These are phyloP conservation scores for Mungos mungo DNA, from an alignment of 2,113 vertebrate species.

Conservation along the genomic window DNA sequence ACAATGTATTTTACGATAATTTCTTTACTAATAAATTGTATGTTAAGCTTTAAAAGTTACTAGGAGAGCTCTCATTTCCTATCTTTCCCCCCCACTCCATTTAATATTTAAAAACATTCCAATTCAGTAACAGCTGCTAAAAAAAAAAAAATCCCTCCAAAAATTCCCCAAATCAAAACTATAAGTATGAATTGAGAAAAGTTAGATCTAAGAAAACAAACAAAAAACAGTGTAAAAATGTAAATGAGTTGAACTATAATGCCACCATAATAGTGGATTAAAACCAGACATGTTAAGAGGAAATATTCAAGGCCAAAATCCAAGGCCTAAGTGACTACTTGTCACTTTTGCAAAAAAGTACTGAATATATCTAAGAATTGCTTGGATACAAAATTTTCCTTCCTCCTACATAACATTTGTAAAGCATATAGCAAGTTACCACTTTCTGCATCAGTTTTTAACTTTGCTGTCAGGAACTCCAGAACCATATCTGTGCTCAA, in stretches of 20 bases:
- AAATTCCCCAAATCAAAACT: not conserved
- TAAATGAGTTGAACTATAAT: not conserved
- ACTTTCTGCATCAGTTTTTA: not conserved
- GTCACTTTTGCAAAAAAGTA: not conserved
- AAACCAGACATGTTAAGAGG: not conserved
- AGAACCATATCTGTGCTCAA: conserved; percentile 11
- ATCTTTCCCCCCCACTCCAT: not conserved
- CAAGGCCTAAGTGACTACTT: not conserved
- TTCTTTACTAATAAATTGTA: conserved; percentile 21
- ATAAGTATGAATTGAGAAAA: not conserved
- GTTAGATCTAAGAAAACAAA: not conserved
- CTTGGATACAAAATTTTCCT: not conserved
- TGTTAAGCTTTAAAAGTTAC: not conserved
- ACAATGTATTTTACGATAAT: conserved; percentile 15
- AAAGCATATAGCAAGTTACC: not conserved
- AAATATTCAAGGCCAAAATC: not conserved
- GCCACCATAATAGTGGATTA: not conserved
- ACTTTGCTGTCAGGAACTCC: conserved; percentile 3
- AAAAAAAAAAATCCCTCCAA: not conserved
- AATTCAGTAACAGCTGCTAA: not conserved
- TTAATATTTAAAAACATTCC: conserved; percentile 26
- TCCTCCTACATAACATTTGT: not conserved
- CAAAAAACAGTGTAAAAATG: not conserved
- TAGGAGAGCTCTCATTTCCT: not conserved
- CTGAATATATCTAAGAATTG: not conserved